Base-by-base conservation (phyloP, 2,113 vertebrate genomes). In the Myotis brandtii region DNA sequence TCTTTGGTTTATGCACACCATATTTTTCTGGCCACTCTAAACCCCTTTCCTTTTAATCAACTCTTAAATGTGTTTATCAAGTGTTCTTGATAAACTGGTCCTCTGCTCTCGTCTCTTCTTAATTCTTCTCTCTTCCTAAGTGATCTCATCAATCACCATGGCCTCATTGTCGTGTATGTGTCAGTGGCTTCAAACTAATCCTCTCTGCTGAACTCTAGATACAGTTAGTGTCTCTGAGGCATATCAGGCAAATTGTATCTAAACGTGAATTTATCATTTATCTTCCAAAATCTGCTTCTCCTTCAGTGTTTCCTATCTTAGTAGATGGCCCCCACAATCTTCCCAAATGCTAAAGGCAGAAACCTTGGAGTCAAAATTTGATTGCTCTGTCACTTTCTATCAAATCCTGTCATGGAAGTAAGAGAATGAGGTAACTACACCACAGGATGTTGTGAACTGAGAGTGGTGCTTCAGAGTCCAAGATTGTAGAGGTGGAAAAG, bases 1-100 rank as follows among this genome's bases (percentile, higher is more conserved):
- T 54, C 69, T 86, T 85, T 85, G 20, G n/a, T 67, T 75, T 84
- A 80, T 32, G 10, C 94, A 64, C 25, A 77, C 56, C 59, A n/a
- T 81, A 23, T 6, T 3, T 82, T 77, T 73, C 52, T 91, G 66
- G n/a, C 43, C 20, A 34, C 56, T 73, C 62, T 73, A 59, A 86
- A 16, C 8, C 17, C 16, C 9, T 85, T 18, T 86, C 34, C 7
- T 64, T 84, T 91, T 64, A 27, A 81, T 80, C 32, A 91, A 66
- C n/a, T 72, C 32, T 91, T 86, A 91, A n/a, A 88, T 80, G 16
- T 52, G 76, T n/a, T n/a, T n/a, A n/a, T n/a, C n/a, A n/a, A 59
- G 25, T 67, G 70, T 59, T 67, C 40, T 52, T 86, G 34, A 77
- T 72, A 86, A 5, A 89, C 52, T 64, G 34, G 32, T 9, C 50